Evolutionary conservation across 1,140 invertebrate species (phyloP).

Genomic region (Homarus americanus): DNA sequence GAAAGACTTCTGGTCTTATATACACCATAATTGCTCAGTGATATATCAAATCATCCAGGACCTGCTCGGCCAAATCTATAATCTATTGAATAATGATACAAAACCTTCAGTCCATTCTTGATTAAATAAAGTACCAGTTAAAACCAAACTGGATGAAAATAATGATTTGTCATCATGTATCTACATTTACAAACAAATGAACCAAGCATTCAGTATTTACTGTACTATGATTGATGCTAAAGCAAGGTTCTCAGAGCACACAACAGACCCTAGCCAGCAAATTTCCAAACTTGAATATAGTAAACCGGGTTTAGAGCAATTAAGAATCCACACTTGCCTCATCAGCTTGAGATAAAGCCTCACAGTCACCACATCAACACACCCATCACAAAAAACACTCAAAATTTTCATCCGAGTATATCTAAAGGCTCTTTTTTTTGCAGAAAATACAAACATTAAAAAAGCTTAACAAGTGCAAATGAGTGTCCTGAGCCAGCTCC

Average conservation of each 20-base stretch:
- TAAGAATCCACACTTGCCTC: not conserved
- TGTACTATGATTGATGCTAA: not conserved
- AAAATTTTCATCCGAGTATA: not conserved
- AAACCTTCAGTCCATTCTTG: no score
- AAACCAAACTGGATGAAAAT: not conserved
- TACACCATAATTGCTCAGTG: not conserved
- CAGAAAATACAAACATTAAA: constrained; percentile 28
- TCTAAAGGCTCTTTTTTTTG: not conserved
- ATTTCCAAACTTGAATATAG: not conserved
- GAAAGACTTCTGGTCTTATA: constrained; percentile 5
- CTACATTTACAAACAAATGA: not conserved
- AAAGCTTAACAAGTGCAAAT: constrained; percentile 71
- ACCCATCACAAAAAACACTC: not conserved
- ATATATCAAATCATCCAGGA: not conserved
- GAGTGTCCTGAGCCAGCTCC: constrained; percentile 74
- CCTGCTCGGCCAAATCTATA: not conserved
- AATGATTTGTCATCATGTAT: not conserved
- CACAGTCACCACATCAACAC: not conserved
- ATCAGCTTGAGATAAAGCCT: not conserved
- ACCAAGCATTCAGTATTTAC: not conserved
- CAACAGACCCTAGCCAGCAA: not conserved
- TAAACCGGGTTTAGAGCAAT: not conserved
- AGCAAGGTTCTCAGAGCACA: not conserved
- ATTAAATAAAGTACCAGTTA: not conserved
- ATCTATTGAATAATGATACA: not conserved